Evolutionary conservation across 2,113 vertebrate genomes (phyloP), one percentile per base, ranked within the genome.

Genomic region (Corythaeola cristata): DNA sequence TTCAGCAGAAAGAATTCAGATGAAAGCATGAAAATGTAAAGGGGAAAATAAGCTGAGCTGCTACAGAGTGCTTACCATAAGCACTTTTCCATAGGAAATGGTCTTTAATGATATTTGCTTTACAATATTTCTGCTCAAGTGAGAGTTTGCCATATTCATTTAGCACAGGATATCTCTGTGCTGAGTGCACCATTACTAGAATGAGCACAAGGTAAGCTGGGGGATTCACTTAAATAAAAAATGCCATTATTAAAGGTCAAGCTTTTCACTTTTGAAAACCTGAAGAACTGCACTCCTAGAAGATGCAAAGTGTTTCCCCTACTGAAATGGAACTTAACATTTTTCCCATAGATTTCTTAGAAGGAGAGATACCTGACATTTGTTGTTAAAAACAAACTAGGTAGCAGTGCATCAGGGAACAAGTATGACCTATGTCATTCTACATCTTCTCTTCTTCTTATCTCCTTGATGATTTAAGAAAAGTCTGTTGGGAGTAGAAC

Each of bases 41-140:
- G 39, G 44, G 39, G 76, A 63, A 96, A 93, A 89, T 33, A 90
- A 87, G 52, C 35, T 72, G 76, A 88, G 41, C 44, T 62, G 69
- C 49, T 85, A 47, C 50, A 95, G 33, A 96, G 14, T 86, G 62
- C 75, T 98, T 93, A 85, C 39, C 50, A 53, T 55, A 74, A 95
- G 21, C 19, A 72, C 41, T 97, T 95, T 94, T 84, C 52, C 63
- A 20, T 30, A 96, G 33, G 71, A 74, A 91, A 59, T 85, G 76
- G 21, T 85, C 55, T 83, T 87, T 93, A 87, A 90, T 88, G 37
- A 53, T 95, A 91, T 90, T 96, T 95, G 18, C 33, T 94, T 96
- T 95, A 88, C 28, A 84, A 39, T 96, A 90, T 95, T 94, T 92
- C 60, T 93, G 33, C 89, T 85, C 73, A 97, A 91, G 55, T 88